Conservation (phyloP, 2,797 vertebrate genomes). For the Ctenosaura bakeri region DNA sequence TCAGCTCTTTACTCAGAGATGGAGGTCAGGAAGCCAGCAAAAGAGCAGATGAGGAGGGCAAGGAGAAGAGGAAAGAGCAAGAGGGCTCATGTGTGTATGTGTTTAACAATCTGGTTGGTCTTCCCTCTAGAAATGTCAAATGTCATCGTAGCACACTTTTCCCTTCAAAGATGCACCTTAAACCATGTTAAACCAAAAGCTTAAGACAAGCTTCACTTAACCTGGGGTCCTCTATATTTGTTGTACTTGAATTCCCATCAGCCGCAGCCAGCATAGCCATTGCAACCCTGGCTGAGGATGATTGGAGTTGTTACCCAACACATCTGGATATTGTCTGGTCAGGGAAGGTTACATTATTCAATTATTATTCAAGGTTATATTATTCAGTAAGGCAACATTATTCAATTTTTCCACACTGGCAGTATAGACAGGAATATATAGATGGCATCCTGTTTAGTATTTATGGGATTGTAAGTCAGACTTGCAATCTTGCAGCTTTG, state of each 20-base stretch:
- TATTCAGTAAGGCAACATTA: not conserved
- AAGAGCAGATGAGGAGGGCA: not conserved
- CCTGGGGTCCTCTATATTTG: not conserved
- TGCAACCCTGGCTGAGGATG: not conserved
- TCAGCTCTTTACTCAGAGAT: conserved; percentile 28
- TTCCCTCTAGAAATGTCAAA: conserved; percentile 6
- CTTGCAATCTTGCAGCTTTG: too few relatives aligned
- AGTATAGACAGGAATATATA: not conserved
- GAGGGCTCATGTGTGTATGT: not conserved
- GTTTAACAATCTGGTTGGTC: conserved; percentile 17
- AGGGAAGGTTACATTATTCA: not conserved
- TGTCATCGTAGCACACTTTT: not conserved
- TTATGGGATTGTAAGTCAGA: too few relatives aligned
- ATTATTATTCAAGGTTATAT: too few relatives aligned
- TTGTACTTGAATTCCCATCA: not conserved
- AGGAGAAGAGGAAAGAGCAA: not conserved
- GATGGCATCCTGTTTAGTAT: too few relatives aligned
- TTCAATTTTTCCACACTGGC: not conserved
- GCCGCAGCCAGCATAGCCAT: not conserved
- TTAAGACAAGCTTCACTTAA: not conserved
- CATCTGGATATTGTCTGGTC: not conserved
- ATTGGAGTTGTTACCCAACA: not conserved
- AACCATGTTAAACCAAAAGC: conserved; percentile 6
- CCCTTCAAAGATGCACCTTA: conserved; percentile 26
- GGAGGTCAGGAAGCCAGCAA: conserved; percentile 15